Percentiles rank a stretch among this genome's conserved stretches.
phyloP scores from a whole-genome alignment of 2,113 vertebrate species.

The Mustelus asterias region DNA sequence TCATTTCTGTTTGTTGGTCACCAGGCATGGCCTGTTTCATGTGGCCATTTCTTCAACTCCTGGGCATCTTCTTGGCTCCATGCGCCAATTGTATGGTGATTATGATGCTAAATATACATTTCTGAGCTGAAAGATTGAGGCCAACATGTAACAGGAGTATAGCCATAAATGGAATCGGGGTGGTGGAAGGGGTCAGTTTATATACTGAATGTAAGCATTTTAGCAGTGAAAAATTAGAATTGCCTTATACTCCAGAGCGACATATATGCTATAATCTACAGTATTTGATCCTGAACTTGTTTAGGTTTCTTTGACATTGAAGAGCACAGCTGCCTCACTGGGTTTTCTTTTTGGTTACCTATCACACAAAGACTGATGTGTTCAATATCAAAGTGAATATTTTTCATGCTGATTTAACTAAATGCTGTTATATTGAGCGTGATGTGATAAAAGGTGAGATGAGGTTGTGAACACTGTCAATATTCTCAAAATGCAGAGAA shows the following conservation, averaged over 20 bases:
- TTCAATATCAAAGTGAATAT: neutral
- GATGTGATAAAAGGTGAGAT: neutral
- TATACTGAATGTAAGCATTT: neutral
- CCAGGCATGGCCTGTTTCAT: too few species aligned
- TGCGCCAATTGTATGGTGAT: too few species aligned
- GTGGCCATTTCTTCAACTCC: too few species aligned
- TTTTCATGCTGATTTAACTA: conserved; percentile 17
- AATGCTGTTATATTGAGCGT: neutral
- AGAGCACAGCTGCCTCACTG: neutral
- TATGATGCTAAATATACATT: too few species aligned
- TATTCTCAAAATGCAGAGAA: neutral
- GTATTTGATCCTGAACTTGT: neutral
- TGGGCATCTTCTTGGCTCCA: too few species aligned
- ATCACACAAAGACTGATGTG: neutral
- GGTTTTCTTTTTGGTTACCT: neutral
- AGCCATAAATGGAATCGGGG: too few species aligned
- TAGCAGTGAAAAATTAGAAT: neutral
- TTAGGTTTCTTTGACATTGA: neutral
- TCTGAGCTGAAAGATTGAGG: too few species aligned
- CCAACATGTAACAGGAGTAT: too few species aligned
- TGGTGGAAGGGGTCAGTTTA: too few species aligned
- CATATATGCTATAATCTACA: neutral
- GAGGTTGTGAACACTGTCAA: neutral
- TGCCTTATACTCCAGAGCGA: neutral
- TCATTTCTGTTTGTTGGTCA: too few species aligned